Conservation (phyloP, 2,797 vertebrate genomes). For the Paguma larvata region DNA sequence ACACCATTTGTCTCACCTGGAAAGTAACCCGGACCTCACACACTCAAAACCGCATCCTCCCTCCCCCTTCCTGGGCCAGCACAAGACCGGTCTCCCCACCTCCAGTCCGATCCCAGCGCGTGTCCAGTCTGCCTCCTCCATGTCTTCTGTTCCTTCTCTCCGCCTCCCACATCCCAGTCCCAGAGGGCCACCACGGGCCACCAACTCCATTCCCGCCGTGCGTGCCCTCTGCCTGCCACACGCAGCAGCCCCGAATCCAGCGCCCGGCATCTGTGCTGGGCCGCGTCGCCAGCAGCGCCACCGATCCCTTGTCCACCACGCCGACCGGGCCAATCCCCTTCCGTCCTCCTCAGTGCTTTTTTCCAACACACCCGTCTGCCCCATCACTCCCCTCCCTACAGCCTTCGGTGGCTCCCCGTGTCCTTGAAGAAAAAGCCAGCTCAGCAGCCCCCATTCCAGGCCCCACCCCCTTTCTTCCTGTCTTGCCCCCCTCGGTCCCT, state of each 20-base stretch:
- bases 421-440: background rate
- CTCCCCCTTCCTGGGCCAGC: background rate
- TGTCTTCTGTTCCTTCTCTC: background rate
- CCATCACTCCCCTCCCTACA: background rate
- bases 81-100: background rate
- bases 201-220: background rate
- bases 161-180: background rate
- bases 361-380: background rate
- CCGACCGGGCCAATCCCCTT: background rate
- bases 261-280: too few relatives aligned
- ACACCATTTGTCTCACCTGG: background rate
- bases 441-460: background rate
- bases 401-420: background rate
- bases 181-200: background rate
- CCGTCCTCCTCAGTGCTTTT: background rate
- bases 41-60: background rate
- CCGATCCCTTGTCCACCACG: fast-evolving
- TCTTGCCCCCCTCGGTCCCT: background rate
- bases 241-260: background rate
- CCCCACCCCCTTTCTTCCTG: background rate
- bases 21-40: background rate
- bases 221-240: background rate
- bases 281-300: background rate
- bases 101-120: background rate
- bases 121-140: background rate